Percentiles rank a stretch among this genome's conserved stretches.
Conservation (phyloP, 1,140 invertebrate species). For the Drepana arcuata region DNA sequence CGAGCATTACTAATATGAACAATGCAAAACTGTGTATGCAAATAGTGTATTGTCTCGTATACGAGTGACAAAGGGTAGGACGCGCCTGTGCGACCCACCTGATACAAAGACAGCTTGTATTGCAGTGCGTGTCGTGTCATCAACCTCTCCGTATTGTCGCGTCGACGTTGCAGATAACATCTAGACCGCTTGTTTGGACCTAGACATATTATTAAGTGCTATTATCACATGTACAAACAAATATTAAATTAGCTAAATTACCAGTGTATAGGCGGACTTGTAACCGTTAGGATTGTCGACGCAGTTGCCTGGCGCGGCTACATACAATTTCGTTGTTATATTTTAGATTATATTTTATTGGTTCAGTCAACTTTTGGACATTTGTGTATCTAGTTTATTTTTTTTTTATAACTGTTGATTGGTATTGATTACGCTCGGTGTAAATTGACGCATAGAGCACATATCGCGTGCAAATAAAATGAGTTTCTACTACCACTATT, state of each 20-base stretch:
- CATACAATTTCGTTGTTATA: constrained; percentile 51
- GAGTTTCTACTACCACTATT: constrained; percentile 14
- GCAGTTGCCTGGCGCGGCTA: constrained; percentile 34
- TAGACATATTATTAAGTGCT: constrained; percentile 52
- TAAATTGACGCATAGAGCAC: too few species aligned
- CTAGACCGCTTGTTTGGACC: too few species aligned
- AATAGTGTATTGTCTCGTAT: constrained; percentile 14
- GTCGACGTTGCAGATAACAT: too few species aligned
- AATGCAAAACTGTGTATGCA: constrained; percentile 21
- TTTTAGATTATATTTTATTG: constrained; percentile 63
- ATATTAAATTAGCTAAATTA: constrained; percentile 56
- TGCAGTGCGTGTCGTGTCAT: too few species aligned
- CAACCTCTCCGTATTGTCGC: too few species aligned
- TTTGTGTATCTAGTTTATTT: constrained; percentile 35
- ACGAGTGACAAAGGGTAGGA: too few species aligned
- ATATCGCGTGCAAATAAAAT: too few species aligned
- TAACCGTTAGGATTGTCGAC: constrained; percentile 24
- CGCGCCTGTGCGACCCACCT: too few species aligned
- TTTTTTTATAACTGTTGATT: constrained; percentile 11
- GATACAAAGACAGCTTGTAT: too few species aligned
- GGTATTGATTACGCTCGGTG: too few species aligned
- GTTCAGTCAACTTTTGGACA: constrained; percentile 47
- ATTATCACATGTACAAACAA: constrained; percentile 64
- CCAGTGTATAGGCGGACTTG: constrained; percentile 40
- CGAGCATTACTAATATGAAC: too few species aligned